phyloP scores from a whole-genome alignment of 2,888 invertebrate species.

The Chrysotoxum bicinctum region DNA sequence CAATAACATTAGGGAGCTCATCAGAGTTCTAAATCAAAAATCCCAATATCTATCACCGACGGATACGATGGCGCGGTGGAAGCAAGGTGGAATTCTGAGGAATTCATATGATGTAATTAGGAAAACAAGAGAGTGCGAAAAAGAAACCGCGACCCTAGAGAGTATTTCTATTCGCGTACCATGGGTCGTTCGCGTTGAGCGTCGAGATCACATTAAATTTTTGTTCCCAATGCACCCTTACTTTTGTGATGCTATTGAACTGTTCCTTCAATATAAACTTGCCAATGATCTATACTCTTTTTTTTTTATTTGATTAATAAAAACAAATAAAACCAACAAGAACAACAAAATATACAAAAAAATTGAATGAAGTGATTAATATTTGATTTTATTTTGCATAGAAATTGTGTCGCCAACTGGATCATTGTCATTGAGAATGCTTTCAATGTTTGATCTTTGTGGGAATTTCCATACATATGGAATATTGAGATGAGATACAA shows the following conservation, averaged over 20 bases:
- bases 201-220: slow-evolving; percentile 59
- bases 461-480: slow-evolving; percentile 60
- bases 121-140: slow-evolving; percentile 13
- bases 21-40: slow-evolving; percentile 61
- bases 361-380: slow-evolving; percentile 54
- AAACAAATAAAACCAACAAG: slow-evolving; percentile 12
- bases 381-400: slow-evolving; percentile 48
- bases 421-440: slow-evolving; percentile 51
- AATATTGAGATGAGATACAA: slow-evolving; percentile 47
- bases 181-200: slow-evolving; percentile 26
- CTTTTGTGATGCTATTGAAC: slow-evolving; percentile 66
- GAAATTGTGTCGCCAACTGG: slow-evolving; percentile 66
- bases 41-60: slow-evolving; percentile 44
- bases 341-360: not conserved
- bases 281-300: slow-evolving; percentile 55
- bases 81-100: slow-evolving; percentile 54
- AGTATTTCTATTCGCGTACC: not conserved
- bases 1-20: slow-evolving; percentile 52
- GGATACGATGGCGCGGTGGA: not conserved
- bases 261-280: slow-evolving; percentile 17
- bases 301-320: slow-evolving; percentile 33
- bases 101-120: slow-evolving; percentile 65
- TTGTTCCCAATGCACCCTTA: slow-evolving; percentile 47
- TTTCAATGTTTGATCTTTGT: slow-evolving; percentile 64
- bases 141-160: not conserved